Conservation (phyloP, 2,113 vertebrate genomes). For the Proterorhinus semilunaris region DNA sequence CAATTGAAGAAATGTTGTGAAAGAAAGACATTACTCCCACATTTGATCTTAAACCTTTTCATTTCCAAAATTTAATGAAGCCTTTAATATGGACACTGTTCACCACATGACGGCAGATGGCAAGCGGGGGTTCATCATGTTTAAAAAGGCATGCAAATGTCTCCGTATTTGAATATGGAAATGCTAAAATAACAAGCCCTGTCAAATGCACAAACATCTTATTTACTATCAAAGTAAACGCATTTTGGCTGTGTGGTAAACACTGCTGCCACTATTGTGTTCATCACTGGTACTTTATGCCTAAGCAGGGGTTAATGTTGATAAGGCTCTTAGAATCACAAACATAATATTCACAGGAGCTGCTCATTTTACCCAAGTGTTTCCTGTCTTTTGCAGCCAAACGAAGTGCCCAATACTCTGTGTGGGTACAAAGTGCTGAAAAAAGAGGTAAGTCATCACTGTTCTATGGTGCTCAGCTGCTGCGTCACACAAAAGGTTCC, state of each 20-base stretch:
- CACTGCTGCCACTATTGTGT: neutral
- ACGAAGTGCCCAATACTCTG: constrained; percentile 76
- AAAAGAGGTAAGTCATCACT: constrained; percentile 56
- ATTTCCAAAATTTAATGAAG: too few relatives aligned
- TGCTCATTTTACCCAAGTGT: neutral
- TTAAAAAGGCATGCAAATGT: neutral
- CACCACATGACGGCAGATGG: constrained; percentile 11
- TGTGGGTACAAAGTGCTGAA: constrained; percentile 70
- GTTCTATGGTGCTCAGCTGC: neutral
- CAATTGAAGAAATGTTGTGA: too few relatives aligned
- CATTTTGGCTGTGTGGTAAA: neutral
- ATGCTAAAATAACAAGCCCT: neutral
- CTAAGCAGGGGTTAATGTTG: neutral
- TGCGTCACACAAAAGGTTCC: neutral
- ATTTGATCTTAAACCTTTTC: too few relatives aligned
- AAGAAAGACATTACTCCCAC: too few relatives aligned
- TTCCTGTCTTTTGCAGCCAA: constrained; percentile 55
- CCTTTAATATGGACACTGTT: neutral
- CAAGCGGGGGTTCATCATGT: neutral
- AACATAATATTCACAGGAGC: neutral
- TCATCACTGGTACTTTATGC: neutral
- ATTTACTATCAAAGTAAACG: neutral
- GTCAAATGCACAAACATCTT: neutral
- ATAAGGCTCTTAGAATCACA: constrained; percentile 1
- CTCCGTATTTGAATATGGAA: constrained; percentile 1